Evolutionary conservation across 2,797 vertebrate genomes (phyloP).

Genomic region (Gorsachius magnificus): DNA sequence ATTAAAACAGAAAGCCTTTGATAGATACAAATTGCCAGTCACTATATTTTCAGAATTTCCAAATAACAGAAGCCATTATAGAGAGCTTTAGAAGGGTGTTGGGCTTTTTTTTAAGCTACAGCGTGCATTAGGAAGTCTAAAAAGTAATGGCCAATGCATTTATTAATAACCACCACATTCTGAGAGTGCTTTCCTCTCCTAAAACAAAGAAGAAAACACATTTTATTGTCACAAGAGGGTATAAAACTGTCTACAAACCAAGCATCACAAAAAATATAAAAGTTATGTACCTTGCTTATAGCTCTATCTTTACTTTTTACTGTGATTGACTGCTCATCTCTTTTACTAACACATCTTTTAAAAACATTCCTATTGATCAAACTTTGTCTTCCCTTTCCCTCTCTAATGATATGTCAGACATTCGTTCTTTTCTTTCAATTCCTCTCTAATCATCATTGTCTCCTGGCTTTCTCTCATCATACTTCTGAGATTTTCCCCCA

Average conservation of each 20-base stretch:
- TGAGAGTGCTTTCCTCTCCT: not conserved
- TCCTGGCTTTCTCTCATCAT: not conserved
- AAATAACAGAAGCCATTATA: not conserved
- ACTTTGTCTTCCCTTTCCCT: not conserved
- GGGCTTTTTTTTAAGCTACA: not conserved
- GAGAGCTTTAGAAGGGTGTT: not conserved
- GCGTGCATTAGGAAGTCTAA: not conserved
- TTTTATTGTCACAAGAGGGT: not conserved
- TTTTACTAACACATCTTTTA: not conserved
- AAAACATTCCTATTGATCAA: not conserved
- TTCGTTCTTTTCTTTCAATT: not conserved
- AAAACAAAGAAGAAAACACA: not conserved
- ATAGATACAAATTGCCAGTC: not conserved
- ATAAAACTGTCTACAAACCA: conserved; percentile 20
- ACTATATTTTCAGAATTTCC: not conserved
- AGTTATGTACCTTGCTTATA: not conserved
- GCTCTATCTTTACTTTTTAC: not conserved
- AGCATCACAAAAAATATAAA: not conserved
- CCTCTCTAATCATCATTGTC: not conserved
- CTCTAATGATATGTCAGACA: not conserved
- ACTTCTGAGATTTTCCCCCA: fast-evolving
- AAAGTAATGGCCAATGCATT: not conserved
- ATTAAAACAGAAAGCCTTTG: not conserved
- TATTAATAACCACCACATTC: not conserved
- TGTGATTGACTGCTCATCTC: not conserved